These are phyloP conservation scores for Parnassius orleans DNA, from an alignment of 2,888 invertebrate species.

Conservation along the genomic window DNA sequence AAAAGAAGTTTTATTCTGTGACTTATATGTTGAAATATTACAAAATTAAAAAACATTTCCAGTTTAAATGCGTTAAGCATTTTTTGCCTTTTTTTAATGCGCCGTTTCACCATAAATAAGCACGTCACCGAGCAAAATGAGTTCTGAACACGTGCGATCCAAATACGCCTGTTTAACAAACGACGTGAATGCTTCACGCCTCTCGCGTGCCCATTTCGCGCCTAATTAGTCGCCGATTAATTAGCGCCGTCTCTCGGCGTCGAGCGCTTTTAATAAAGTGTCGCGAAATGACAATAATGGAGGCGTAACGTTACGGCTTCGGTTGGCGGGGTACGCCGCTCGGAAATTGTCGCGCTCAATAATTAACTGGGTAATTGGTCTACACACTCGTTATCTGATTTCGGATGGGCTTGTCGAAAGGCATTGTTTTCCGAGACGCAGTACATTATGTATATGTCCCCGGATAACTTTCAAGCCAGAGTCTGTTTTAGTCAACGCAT, in stretches of 20 bases:
- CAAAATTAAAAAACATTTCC: too few relatives aligned
- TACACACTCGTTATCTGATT: conserved; percentile 14
- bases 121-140: not conserved
- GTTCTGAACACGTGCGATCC: conserved; percentile 12
- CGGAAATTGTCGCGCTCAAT: conserved; percentile 8
- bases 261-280: conserved; percentile 25
- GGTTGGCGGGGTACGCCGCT: not conserved
- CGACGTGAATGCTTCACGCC: conserved; percentile 22
- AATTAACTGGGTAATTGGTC: conserved; percentile 17
- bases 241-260: conserved; percentile 20
- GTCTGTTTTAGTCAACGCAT: too few relatives aligned
- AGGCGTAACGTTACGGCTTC: conserved; percentile 16
- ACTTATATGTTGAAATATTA: too few relatives aligned
- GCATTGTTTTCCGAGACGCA: not conserved
- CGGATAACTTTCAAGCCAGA: not conserved
- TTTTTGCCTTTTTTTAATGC: not conserved
- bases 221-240: conserved; percentile 25
- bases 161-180: conserved; percentile 14
- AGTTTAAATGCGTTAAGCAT: too few relatives aligned
- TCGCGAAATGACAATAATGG: conserved; percentile 23
- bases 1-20: too few relatives aligned
- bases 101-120: not conserved
- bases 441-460: not conserved
- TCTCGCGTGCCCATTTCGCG: conserved; percentile 23
- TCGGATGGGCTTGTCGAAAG: not conserved